phyloP scores from a whole-genome alignment of 2,888 invertebrate species.

The Pycnomerus fuliginosus region DNA sequence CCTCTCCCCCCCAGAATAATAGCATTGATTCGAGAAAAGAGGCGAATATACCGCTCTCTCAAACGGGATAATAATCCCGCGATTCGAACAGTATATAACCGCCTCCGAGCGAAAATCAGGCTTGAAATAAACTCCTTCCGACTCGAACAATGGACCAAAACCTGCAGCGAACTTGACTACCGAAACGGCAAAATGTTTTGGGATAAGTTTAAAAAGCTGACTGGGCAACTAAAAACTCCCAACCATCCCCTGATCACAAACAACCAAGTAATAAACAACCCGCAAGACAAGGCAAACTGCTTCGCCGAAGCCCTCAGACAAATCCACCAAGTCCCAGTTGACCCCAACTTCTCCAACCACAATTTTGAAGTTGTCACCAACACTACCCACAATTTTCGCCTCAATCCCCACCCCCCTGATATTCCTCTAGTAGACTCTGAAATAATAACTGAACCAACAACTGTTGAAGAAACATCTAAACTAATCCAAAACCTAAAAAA shows the following conservation, averaged over 20 bases:
- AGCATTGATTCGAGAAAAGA: background rate
- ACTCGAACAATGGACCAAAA: background rate
- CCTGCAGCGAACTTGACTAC: background rate
- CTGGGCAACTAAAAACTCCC: background rate
- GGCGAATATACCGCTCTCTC: background rate
- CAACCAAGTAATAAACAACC: background rate
- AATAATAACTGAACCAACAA: no score
- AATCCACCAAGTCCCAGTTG: background rate
- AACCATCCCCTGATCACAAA: background rate
- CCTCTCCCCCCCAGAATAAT: background rate
- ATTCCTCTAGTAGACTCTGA: no score
- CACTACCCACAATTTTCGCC: no score
- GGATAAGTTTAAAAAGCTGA: background rate
- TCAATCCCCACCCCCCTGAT: no score
- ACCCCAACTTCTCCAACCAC: no score
- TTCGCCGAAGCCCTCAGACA: background rate
- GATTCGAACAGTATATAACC: background rate
- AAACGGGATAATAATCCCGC: background rate
- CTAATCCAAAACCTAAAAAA: background rate
- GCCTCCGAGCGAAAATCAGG: background rate
- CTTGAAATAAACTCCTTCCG: background rate
- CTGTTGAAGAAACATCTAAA: no score
- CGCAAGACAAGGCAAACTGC: background rate
- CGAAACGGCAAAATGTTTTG: background rate
- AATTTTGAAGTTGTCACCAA: no score